Evolutionary conservation across 1,140 invertebrate genomes (phyloP), one percentile per base, ranked within the genome.

Genomic region (Anagrus nilaparvatae): DNA sequence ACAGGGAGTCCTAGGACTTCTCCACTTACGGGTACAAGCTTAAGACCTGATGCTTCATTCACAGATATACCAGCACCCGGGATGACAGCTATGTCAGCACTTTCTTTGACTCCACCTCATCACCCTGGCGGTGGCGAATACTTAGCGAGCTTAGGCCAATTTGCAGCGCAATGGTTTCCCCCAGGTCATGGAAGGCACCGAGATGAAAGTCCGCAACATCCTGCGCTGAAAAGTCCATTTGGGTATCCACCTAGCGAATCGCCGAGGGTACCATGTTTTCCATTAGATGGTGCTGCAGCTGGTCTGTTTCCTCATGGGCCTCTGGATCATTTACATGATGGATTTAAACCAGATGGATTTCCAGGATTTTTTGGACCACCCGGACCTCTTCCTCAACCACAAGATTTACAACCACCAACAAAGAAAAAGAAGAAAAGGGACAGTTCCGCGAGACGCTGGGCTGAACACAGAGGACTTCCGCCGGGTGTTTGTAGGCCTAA

Each of bases 101-200:
- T 87, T 44, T 76, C 82, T 17, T 66, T 87, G 46, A 84, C 82
- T 30, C 82, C 83, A 50, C 82, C 83, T 21, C 81, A 73, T 49
- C 70, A 83, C 61, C n/a, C n/a, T n/a, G 34, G 33, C 34, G 54
- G 60, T 39, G 62, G 57, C 46, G 65, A 68, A 60, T 69, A 69
- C 58, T 60, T 69, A 48, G 57, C 62, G 31, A 67, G 61, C 29
- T 45, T 69, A 35, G 57, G 61, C 5, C 65, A 68, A 38, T 36
- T 68, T 4, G 58, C 61, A 6, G 54, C 61, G 2, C 66, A 67
- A 19, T 69, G 64, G 65, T 44, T 64, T 13, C 66, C 65, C 20
- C 58, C 44, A 33, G 51, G 57, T 34, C 55, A 56, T 7, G 55
- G 53, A 20, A 54, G 49, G 33, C 62, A 64, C 34, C 54, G 59